phyloP scores from a whole-genome alignment of 2,888 invertebrate genomes.

The Protodeltote pygarga region DNA sequence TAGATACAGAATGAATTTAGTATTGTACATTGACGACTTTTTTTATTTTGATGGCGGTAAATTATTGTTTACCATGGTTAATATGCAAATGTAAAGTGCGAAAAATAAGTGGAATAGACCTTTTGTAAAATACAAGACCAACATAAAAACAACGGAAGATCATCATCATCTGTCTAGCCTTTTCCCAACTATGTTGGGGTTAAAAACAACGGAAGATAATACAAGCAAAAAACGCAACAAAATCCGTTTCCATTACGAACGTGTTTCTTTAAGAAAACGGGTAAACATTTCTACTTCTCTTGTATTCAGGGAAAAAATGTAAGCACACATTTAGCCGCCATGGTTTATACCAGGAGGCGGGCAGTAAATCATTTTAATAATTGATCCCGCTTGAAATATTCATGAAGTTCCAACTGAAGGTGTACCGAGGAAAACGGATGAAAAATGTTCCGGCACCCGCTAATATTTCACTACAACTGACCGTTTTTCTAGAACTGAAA shows the following conservation, averaged over 20 bases:
- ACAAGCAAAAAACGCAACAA: slow-evolving; percentile 31
- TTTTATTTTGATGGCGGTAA: too few species aligned
- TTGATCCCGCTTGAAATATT: slow-evolving; percentile 84
- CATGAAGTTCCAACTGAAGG: slow-evolving; percentile 80
- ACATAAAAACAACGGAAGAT: too few species aligned
- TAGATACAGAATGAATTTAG: too few species aligned
- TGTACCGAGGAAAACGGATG: slow-evolving; percentile 75
- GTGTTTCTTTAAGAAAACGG: slow-evolving; percentile 41
- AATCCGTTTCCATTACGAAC: slow-evolving; percentile 42
- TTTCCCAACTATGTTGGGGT: too few species aligned
- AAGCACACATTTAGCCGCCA: slow-evolving; percentile 60
- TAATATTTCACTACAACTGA: slow-evolving; percentile 71
- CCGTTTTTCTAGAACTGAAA: slow-evolving; percentile 58
- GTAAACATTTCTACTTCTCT: slow-evolving; percentile 51
- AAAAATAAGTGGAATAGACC: too few species aligned
- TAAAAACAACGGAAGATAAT: slow-evolving; percentile 2
- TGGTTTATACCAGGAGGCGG: slow-evolving; percentile 64
- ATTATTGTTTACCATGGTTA: too few species aligned
- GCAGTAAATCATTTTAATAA: slow-evolving; percentile 86
- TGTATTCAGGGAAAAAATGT: slow-evolving; percentile 58
- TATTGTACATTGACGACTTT: too few species aligned
- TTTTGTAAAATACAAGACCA: too few species aligned
- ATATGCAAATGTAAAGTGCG: too few species aligned
- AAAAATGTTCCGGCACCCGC: slow-evolving; percentile 72
- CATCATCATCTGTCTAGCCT: too few species aligned